Conservation (phyloP, 2,888 invertebrate species). For the Sinelater perroti region DNA sequence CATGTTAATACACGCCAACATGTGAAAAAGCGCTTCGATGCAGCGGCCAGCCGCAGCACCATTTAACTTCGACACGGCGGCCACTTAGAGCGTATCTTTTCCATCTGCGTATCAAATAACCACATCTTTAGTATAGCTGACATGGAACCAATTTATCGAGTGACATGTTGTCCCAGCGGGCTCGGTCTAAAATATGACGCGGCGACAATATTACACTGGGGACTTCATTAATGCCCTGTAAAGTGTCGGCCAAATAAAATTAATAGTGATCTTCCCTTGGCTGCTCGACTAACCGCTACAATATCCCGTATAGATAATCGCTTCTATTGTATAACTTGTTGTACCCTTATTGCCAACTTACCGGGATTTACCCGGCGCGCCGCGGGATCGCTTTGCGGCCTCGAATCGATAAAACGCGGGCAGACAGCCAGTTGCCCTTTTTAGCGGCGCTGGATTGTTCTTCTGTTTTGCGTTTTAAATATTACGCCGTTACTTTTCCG, state of each 20-base stretch:
- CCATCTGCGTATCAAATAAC: constrained; percentile 39
- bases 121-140: constrained; percentile 38
- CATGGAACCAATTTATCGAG: constrained; percentile 57
- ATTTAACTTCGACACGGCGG: background rate
- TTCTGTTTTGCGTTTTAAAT: too few species aligned
- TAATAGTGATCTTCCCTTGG: constrained; percentile 59
- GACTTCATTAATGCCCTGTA: constrained; percentile 64
- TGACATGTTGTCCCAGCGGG: constrained; percentile 54
- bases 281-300: constrained; percentile 35
- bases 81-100: constrained; percentile 27
- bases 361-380: constrained; percentile 9
- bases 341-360: constrained; percentile 20
- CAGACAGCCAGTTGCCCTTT: too few species aligned
- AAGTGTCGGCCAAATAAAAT: constrained; percentile 63
- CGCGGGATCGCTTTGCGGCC: too few species aligned
- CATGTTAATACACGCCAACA: too few species aligned
- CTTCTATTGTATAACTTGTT: constrained; percentile 36
- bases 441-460: too few species aligned
- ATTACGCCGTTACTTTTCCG: too few species aligned
- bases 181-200: constrained; percentile 59
- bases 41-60: too few species aligned
- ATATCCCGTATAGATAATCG: constrained; percentile 37
- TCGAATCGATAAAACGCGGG: too few species aligned
- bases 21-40: background rate
- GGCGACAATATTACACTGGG: constrained; percentile 62